Evolutionary conservation across 2,888 invertebrate species (phyloP), one percentile per base, ranked within the genome.

Genomic region (Chloroclysta siterata): DNA sequence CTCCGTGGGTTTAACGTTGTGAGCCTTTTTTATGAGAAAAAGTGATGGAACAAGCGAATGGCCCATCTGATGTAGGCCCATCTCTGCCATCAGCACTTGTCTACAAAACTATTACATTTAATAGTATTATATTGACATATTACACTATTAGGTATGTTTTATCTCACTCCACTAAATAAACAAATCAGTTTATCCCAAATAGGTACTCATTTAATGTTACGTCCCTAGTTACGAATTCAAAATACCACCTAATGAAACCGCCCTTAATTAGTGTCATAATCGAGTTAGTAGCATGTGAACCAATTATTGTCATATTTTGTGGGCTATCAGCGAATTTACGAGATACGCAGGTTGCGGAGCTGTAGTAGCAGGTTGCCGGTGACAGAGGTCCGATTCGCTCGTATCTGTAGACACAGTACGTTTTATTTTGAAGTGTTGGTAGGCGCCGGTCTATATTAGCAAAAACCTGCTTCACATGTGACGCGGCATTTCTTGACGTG

Each of bases 261-360:
- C 61, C 73, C 68, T 72, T 68, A 69, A 65, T 65, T 55, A 61
- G 66, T 75, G 73, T 71, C 71, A 72, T 82, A 78, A 79, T 81
- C 72, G 72, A 74, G 78, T 82, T 79, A 81, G 72, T 72, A 72
- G 76, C 76, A 79, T 76, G 80, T 82, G 80, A 79, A 78, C 76
- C 76, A 81, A 82, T 84, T 82, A 84, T 83, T 80, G 81, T 82
- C 76, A 79, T 81, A 83, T 84, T 84, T 80, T 81, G 79, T 80
- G 79, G 77, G 75, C 74, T 74, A 75, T 71, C 71, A 75, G 76
- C 39, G 22, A 29, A 28, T 64, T 56, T 14, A 46, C 53, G 17
- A 41, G 8, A 29, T 41, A 64, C 41, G 15, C 60, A 10, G 57
- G 50, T 54, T 51, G 28, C 42, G 10, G 15, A 28, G 5, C 53